These are phyloP conservation scores for Hypomecis punctinalis DNA, from an alignment of 2,888 invertebrate genomes.

Conservation along the genomic window DNA sequence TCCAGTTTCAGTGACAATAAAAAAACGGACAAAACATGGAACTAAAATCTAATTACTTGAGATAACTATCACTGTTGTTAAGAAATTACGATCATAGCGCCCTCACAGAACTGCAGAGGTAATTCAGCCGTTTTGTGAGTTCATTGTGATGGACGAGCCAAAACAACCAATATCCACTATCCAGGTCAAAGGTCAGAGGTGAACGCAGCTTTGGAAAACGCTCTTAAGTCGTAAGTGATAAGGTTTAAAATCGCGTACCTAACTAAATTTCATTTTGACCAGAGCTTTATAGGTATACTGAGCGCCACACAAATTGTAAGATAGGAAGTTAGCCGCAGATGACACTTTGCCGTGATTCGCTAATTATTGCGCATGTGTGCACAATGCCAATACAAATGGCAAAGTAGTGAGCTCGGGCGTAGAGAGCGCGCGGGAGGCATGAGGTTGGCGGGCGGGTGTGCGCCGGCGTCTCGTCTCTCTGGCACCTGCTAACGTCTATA, in stretches of 20 bases:
- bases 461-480: no score
- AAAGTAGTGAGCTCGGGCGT: no score
- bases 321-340: no score
- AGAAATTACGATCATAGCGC: not conserved
- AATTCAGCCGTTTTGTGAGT: not conserved
- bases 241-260: slow-evolving; percentile 4
- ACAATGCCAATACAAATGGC: no score
- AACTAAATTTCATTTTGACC: not conserved
- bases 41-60: not conserved
- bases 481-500: no score
- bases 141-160: slow-evolving; percentile 23
- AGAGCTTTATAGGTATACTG: not conserved
- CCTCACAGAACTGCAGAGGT: not conserved
- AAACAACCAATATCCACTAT: slow-evolving; percentile 25
- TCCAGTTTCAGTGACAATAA: not conserved
- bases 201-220: slow-evolving; percentile 1
- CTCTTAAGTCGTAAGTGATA: slow-evolving; percentile 1
- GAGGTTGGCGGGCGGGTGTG: no score
- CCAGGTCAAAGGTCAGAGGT: slow-evolving; percentile 28
- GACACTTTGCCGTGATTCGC: no score
- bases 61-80: not conserved
- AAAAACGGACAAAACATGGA: not conserved
- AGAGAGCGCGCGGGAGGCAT: no score
- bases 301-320: no score
- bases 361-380: no score